phyloP scores from a whole-genome alignment of 2,888 invertebrate species.

The Iselma pallidipennis region DNA sequence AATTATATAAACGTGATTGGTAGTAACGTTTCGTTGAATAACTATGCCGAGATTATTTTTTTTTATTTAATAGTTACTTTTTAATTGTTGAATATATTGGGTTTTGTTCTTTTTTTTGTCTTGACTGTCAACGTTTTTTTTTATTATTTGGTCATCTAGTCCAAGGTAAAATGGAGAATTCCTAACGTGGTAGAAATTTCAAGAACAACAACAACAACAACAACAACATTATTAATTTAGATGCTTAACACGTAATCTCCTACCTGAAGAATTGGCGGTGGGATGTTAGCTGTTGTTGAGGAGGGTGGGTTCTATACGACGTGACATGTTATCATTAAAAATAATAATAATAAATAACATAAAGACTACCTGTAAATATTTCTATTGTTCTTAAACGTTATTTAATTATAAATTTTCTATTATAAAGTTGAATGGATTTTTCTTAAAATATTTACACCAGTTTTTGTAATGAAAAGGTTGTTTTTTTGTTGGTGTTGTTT shows the following conservation, averaged over 20 bases:
- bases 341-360: neutral
- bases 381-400: neutral
- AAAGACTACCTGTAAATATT: neutral
- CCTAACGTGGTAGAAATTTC: neutral
- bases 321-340: conserved; percentile 1
- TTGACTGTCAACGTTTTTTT: neutral
- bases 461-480: neutral
- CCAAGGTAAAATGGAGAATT: conserved; percentile 4
- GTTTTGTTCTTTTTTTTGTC: neutral
- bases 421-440: too few relatives aligned
- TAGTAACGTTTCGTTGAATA: neutral
- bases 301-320: neutral
- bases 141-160: conserved; percentile 2
- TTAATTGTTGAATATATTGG: too few relatives aligned
- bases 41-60: neutral
- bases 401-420: too few relatives aligned
- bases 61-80: neutral
- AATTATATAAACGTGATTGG: neutral
- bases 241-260: neutral
- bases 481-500: neutral
- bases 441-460: too few relatives aligned
- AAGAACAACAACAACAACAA: neutral
- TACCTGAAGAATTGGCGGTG: neutral
- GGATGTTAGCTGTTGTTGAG: neutral
- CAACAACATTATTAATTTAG: neutral